phyloP scores from a whole-genome alignment of 2,113 vertebrate genomes.

The Rissa tridactyla region DNA sequence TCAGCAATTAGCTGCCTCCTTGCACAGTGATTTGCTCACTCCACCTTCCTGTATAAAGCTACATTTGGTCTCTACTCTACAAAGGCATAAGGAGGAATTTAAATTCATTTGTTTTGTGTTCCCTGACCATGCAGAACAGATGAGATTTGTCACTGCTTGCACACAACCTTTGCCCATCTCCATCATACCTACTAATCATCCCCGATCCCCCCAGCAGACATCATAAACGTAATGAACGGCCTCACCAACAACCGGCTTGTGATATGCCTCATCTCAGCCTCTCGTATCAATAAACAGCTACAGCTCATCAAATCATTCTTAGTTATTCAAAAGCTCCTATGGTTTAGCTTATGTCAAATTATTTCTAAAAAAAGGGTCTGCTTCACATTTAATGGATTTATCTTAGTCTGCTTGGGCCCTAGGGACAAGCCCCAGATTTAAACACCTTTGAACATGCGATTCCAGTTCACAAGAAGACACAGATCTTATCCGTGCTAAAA shows the following conservation, averaged over 20 bases:
- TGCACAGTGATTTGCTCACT: conserved; percentile 71
- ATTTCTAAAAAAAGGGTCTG: accelerated
- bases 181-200: not conserved
- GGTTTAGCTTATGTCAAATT: not conserved
- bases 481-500: not conserved
- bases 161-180: not conserved
- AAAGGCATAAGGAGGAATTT: conserved; percentile 49
- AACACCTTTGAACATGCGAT: not conserved
- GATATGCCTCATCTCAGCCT: not conserved
- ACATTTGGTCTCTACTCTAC: conserved; percentile 18
- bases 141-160: conserved; percentile 8
- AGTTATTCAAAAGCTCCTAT: not conserved
- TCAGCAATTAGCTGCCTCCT: conserved; percentile 81
- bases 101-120: conserved; percentile 34
- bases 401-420: not conserved
- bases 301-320: not conserved
- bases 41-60: conserved; percentile 46
- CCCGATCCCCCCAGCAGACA: not conserved
- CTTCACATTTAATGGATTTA: not conserved
- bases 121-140: conserved; percentile 38
- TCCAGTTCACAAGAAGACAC: not conserved
- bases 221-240: not conserved
- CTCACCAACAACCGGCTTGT: not conserved
- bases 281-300: not conserved
- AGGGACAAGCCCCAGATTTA: not conserved